Evolutionary conservation across 2,113 vertebrate genomes (phyloP).

Genomic region (Heptranchias perlo): DNA sequence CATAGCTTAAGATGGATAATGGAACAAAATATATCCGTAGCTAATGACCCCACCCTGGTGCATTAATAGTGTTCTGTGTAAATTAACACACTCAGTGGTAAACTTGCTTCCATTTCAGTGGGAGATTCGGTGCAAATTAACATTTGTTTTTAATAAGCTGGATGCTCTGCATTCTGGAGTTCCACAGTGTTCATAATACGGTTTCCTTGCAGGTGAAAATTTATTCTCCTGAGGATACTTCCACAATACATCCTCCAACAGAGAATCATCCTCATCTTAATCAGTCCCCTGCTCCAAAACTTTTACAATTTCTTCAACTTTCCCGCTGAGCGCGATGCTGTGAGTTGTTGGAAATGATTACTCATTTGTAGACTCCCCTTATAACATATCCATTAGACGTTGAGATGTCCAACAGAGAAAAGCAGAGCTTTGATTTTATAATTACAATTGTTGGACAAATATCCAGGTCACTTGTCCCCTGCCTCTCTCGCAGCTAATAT

Average conservation of each 20-base stretch:
- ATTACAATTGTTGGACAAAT: constrained; percentile 66
- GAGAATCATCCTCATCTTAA: constrained; percentile 75
- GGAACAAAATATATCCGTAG: constrained; percentile 46
- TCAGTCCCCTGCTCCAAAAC: constrained; percentile 82
- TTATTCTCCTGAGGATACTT: constrained; percentile 77
- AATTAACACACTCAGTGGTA: constrained; percentile 99
- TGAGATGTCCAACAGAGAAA: constrained; percentile 63
- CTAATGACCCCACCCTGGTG: constrained; percentile 76
- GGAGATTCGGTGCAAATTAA: constrained; percentile 92
- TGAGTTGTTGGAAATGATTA: constrained; percentile 79
- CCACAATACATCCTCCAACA: constrained; percentile 74
- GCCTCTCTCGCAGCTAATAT: constrained; percentile 46
- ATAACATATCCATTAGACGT: constrained; percentile 82
- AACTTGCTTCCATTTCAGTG: constrained; percentile 88
- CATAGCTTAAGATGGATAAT: constrained; percentile 6
- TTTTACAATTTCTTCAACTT: constrained; percentile 67
- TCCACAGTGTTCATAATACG: constrained; percentile 64
- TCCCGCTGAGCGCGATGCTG: constrained; percentile 76
- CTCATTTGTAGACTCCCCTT: constrained; percentile 85
- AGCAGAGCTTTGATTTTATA: constrained; percentile 72
- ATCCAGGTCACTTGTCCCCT: constrained; percentile 53
- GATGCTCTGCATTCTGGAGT: constrained; percentile 62
- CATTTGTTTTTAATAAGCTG: constrained; percentile 92
- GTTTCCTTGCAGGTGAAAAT: constrained; percentile 82
- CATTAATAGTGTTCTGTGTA: constrained; percentile 83